Evolutionary conservation across 2,888 invertebrate species (phyloP), one percentile per base, ranked within the genome.

Genomic region (Stictocephala bisonia): DNA sequence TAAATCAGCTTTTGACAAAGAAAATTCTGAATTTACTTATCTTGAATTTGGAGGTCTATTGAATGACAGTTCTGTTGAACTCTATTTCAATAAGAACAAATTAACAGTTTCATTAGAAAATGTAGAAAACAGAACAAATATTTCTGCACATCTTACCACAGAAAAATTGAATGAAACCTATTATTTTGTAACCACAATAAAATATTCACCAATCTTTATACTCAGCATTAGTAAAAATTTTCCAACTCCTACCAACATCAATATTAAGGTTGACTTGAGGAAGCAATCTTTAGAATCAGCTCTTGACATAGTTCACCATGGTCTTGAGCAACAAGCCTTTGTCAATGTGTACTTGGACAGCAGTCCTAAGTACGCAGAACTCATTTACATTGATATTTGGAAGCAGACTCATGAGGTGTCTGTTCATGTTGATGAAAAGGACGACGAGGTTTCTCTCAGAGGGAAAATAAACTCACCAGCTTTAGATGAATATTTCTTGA

Each of bases 381-480:
- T 64, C 1, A 41, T 41, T 3, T 64, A 64, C 24, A 40, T 64
- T 41, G 64, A 64, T 15, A 64, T 64, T 26, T 64, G 64, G 64
- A 22, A 64, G 26, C 64, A 64, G 41, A 64, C 22, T 41, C 64
- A 64, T 24, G 22, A 64, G 41, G 64, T 41, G 15, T 64, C 64
- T 41, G 41, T 31, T 3, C 41, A 64, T 7, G 64, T 64, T 31
- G 41, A 41, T n/a, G 64, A 64, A 26, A 64, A 64, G 41, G 64
- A 64, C 24, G 18, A 64, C 15, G 64, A 64, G n/a, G 41, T 64
- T 11, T 41, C 64, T 41, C 9, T 64, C 11, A 40, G 35, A 64
- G 64, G 64, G 15, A 64, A 40, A 29, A 41, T 64, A 3, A 41
- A 64, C n/a, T 64, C 64, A 24, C 40, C 64, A 20, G 20, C 64